Percentiles rank a stretch among this genome's conserved stretches.
Evolutionary conservation across 2,797 vertebrate species (phyloP).

Genomic region (Macropodus opercularis): DNA sequence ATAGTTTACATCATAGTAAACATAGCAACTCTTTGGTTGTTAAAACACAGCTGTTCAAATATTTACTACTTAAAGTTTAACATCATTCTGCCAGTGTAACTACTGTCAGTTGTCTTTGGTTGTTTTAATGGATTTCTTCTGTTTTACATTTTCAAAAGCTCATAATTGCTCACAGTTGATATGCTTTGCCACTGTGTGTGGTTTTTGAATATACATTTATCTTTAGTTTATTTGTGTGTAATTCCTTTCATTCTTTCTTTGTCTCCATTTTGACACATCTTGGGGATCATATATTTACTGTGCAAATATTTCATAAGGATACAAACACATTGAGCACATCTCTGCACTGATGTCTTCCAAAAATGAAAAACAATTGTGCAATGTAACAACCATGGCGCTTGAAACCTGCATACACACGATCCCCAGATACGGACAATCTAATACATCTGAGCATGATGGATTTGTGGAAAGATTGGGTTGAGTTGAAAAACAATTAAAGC

Average conservation of each 20-base stretch:
- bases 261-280: not conserved
- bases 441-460: not conserved
- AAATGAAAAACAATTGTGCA: slow-evolving; percentile 5
- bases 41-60: not conserved
- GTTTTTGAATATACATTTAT: slow-evolving; percentile 5
- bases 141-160: slow-evolving; percentile 12
- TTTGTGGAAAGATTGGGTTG: slow-evolving; percentile 10
- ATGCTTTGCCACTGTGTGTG: slow-evolving; percentile 12
- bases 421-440: slow-evolving; percentile 6
- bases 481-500: slow-evolving; percentile 21
- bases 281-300: slow-evolving; percentile 1
- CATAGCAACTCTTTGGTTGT: slow-evolving; percentile 1
- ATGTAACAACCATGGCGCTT: not conserved
- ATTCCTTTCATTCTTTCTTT: not conserved
- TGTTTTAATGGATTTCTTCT: slow-evolving; percentile 1
- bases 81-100: not conserved
- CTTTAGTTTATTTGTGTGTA: slow-evolving; percentile 2
- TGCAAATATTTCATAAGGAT: slow-evolving; percentile 3
- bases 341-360: not conserved
- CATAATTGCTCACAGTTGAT: slow-evolving; percentile 3
- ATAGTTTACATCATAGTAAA: not conserved
- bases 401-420: slow-evolving; percentile 16
- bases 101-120: slow-evolving; percentile 7
- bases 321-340: not conserved
- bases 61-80: not conserved